Evolutionary conservation across 2,113 vertebrate species (phyloP).

Genomic region (Hemicordylus capensis): DNA sequence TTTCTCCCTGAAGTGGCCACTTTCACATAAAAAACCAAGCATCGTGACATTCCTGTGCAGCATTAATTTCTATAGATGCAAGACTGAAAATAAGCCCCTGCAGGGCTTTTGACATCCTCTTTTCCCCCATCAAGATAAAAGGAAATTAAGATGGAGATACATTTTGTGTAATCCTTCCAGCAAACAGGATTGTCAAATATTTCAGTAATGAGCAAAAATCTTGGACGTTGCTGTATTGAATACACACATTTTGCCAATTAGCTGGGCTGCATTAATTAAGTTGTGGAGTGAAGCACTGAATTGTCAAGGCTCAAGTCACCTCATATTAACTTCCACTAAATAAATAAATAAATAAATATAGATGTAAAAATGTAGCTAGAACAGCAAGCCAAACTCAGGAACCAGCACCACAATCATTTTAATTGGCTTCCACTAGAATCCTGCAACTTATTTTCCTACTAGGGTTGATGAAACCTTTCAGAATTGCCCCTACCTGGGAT

Average conservation of each 20-base stretch:
- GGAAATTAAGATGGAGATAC: fast-evolving
- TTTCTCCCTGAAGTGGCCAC: too few relatives aligned
- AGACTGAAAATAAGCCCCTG: too few relatives aligned
- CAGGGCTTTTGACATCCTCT: not conserved
- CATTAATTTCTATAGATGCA: not conserved
- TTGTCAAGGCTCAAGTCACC: not conserved
- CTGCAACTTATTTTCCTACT: not conserved
- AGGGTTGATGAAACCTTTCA: not conserved
- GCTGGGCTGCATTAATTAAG: conserved; percentile 34
- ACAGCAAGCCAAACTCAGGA: not conserved
- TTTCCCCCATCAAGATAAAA: not conserved
- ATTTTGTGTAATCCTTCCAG: not conserved
- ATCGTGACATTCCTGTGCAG: too few relatives aligned
- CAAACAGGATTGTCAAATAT: not conserved
- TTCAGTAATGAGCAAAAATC: not conserved
- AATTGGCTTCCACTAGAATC: not conserved
- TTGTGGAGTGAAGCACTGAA: not conserved
- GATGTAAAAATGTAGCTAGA: not conserved
- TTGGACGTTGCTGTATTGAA: not conserved
- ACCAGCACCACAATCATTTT: not conserved
- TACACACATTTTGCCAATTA: conserved; percentile 20
- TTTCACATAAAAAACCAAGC: too few relatives aligned
- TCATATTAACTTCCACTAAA: not conserved
- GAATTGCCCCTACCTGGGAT: not conserved
- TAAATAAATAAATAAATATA: not conserved